Evolutionary conservation across 2,888 invertebrate genomes (phyloP).

Genomic region (Troides helena): DNA sequence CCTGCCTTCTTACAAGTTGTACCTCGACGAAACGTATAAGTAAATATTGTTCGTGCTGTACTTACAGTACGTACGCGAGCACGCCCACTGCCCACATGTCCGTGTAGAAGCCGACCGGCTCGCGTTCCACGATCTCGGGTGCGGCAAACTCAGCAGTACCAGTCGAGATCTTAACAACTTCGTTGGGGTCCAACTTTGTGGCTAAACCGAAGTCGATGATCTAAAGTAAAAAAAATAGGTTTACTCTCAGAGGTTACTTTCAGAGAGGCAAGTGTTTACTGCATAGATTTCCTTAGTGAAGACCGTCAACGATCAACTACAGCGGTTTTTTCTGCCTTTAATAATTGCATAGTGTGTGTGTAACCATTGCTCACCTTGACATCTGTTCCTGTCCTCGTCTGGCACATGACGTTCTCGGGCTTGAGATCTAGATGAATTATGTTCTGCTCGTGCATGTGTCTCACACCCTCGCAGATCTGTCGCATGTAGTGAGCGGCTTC

Average conservation of each 20-base stretch:
- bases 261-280: no score
- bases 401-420: constrained; percentile 99
- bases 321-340: no score
- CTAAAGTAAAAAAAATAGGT: constrained; percentile 41
- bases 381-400: constrained; percentile 95
- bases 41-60: constrained; percentile 41
- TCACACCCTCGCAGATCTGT: constrained; percentile 98
- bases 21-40: neutral
- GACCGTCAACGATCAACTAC: no score
- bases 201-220: constrained; percentile 99
- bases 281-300: no score
- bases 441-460: constrained; percentile 99
- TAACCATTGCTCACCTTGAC: constrained; percentile 83
- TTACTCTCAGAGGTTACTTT: no score
- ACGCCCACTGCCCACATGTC: constrained; percentile 99
- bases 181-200: constrained; percentile 98
- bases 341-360: no score
- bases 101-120: constrained; percentile 99
- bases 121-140: constrained; percentile 98
- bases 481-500: constrained; percentile 99
- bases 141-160: constrained; percentile 99
- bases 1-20: no score
- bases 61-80: constrained; percentile 97
- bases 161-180: constrained; percentile 98
- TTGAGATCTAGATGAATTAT: constrained; percentile 98